Evolutionary conservation across 2,888 invertebrate species (phyloP), one percentile per base, ranked within the genome.

Genomic region (Tetragnatha montana): DNA sequence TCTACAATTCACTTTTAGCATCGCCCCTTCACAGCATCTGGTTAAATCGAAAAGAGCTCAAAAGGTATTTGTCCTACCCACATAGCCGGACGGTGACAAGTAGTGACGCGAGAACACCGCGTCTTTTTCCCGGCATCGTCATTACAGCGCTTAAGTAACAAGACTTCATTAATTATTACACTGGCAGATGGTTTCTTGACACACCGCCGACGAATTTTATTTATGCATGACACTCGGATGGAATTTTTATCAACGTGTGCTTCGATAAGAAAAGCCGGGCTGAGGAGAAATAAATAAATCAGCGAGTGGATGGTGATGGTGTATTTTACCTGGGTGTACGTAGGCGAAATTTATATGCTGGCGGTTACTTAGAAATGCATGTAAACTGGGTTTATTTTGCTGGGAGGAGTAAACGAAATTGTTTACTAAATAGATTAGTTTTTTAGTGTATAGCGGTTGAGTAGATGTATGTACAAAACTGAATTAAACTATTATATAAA

Each of bases 121-220:
- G 81, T 19, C 73, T 21, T 74, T 47, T 19, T 47, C 19, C n/a
- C 69, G 49, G 50, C 12, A 35, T 69, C 47, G 87, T 17, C 68
- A 79, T 79, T 70, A 51, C 47, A 71, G 60, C 51, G 69, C 78
- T 79, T 79, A 79, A 86, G 73, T 78, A 81, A 75, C 80, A 74
- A 71, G 71, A 10, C 87, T 80, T 81, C 80, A 88, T 88, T 84
- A 79, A 88, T 84, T 78, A 79, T 84, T 88, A 73, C 68, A 47
- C 19, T 49, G 80, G 22, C 78, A 83, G 74, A 79, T 88, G 76
- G 17, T 87, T 75, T 75, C 19, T 19, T 50, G 74, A 47, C 71
- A 68, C 60, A 68, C 60, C 70, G 49, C 51, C 35, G 76, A 81
- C 81, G 50, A 14, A 50, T 60, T 19, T 88, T 84, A 88, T 75